Evolutionary conservation across 2,797 vertebrate species (phyloP).

Genomic region (Acanthopagrus latus): DNA sequence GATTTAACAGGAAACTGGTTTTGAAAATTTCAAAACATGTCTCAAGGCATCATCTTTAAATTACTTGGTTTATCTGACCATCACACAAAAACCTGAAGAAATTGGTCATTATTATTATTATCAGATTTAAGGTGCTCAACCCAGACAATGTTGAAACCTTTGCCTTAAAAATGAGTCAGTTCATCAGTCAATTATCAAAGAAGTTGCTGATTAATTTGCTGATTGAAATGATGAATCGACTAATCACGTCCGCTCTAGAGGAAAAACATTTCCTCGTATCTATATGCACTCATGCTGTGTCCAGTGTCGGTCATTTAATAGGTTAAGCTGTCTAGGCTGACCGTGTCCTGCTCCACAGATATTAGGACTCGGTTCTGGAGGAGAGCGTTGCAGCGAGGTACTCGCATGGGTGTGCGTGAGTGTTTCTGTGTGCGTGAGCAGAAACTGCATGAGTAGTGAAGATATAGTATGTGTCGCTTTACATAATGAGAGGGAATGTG

Average conservation of each 20-base stretch:
- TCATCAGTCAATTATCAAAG: not conserved
- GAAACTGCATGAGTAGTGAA: slow-evolving; percentile 72
- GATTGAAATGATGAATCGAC: not conserved
- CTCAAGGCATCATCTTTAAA: not conserved
- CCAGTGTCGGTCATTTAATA: slow-evolving; percentile 11
- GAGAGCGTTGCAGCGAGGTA: slow-evolving; percentile 86
- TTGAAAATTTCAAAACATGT: not conserved
- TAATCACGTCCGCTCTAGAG: not conserved
- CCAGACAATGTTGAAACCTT: not conserved
- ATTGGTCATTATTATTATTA: not conserved
- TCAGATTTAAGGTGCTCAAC: not conserved
- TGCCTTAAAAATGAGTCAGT: not conserved
- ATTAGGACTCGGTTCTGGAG: slow-evolving; percentile 89
- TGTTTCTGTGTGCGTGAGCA: slow-evolving; percentile 57
- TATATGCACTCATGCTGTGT: not conserved
- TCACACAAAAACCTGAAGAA: not conserved
- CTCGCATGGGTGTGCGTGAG: slow-evolving; percentile 77
- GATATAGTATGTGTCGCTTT: slow-evolving; percentile 65
- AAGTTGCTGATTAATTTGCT: not conserved
- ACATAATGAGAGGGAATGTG: slow-evolving; percentile 68
- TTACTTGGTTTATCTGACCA: not conserved
- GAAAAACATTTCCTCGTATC: not conserved
- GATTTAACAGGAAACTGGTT: not conserved
- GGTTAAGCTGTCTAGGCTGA: slow-evolving; percentile 51
- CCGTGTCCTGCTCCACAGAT: slow-evolving; percentile 82